These are phyloP conservation scores for Illadopsis cleaveri DNA, from an alignment of 2,113 vertebrate species.

Conservation along the genomic window DNA sequence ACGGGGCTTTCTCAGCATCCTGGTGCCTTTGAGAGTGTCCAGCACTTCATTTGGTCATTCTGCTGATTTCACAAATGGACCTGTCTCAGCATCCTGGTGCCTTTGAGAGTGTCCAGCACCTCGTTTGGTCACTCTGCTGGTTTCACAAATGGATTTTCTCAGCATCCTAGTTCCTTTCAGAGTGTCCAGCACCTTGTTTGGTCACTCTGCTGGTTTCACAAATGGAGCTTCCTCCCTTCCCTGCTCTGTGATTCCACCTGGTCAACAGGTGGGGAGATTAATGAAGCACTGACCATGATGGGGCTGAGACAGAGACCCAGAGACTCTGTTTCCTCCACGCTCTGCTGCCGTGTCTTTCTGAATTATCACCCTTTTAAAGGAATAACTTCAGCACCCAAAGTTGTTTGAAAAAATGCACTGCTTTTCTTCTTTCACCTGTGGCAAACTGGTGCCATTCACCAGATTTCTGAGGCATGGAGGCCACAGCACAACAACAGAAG, in stretches of 20 bases:
- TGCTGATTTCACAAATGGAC: background rate
- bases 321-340: background rate
- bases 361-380: background rate
- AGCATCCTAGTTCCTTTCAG: background rate
- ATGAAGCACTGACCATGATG: background rate
- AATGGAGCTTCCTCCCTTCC: background rate
- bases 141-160: background rate
- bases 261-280: background rate
- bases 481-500: background rate
- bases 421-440: background rate
- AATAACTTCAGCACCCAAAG: background rate
- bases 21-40: background rate
- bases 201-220: background rate
- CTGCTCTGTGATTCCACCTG: background rate
- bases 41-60: background rate
- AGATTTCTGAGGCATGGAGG: background rate
- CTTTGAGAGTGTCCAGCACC: background rate
- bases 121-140: background rate
- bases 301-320: background rate
- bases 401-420: background rate
- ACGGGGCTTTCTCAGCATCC: background rate
- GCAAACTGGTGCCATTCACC: background rate
- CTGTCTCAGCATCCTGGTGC: background rate
- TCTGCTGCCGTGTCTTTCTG: background rate
- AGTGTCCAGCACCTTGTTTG: background rate